phyloP scores from a whole-genome alignment of 2,797 vertebrate species.

The Limnodromus scolopaceus region DNA sequence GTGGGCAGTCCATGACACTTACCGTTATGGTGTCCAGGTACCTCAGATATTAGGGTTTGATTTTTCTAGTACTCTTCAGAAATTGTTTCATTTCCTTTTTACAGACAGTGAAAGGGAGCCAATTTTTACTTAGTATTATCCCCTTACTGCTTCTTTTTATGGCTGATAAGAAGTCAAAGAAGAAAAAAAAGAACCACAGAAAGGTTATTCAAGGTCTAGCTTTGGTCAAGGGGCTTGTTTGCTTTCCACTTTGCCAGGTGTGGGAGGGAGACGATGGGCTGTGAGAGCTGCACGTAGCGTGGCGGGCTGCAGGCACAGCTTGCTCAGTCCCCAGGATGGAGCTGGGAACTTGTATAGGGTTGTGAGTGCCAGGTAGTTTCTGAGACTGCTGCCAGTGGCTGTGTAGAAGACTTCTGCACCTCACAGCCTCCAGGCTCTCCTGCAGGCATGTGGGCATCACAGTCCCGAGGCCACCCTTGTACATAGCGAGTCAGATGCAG shows the following conservation, averaged over 20 bases:
- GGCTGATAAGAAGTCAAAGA: neutral
- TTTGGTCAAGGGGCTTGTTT: neutral
- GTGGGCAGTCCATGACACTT: neutral
- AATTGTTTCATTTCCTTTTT: neutral
- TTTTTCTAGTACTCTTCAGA: neutral
- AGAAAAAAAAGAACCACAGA: neutral
- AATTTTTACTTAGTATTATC: neutral
- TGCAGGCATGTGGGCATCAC: neutral
- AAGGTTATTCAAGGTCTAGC: neutral
- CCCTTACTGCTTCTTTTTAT: neutral
- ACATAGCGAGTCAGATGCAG: neutral
- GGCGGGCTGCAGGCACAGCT: neutral
- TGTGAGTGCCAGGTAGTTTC: neutral
- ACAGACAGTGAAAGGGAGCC: neutral
- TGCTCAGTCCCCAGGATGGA: neutral
- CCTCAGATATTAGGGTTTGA: neutral
- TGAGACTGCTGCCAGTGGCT: neutral
- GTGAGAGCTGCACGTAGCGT: neutral
- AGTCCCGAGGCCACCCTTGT: neutral
- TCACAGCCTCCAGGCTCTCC: neutral
- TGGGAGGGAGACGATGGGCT: neutral
- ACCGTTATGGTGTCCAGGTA: neutral
- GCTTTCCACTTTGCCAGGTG: neutral
- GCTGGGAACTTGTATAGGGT: neutral
- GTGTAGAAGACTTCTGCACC: neutral